phyloP scores from a whole-genome alignment of 2,113 vertebrate genomes.

The Callospermophilus lateralis region DNA sequence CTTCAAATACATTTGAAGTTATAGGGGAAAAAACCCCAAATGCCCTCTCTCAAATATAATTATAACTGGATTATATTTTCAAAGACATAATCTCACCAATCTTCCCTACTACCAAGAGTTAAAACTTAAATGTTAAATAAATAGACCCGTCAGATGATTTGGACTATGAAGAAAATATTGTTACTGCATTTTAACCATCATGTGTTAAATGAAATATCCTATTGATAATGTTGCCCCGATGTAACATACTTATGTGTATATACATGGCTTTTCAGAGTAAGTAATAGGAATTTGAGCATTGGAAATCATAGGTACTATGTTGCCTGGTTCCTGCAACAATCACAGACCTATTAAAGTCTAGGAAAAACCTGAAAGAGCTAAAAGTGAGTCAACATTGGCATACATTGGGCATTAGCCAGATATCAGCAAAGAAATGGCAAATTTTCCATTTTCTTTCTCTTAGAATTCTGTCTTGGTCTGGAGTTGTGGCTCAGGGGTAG shows the following conservation, averaged over 20 bases:
- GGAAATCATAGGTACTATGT: background rate
- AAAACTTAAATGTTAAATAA: background rate
- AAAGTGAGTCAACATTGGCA: conserved; percentile 3
- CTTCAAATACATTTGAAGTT: conserved; percentile 72
- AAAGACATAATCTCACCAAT: background rate
- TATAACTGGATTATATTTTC: conserved; percentile 55
- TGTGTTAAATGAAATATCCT: conserved; percentile 40
- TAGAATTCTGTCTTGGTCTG: background rate
- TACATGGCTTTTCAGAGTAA: conserved; percentile 35
- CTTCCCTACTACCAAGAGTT: background rate
- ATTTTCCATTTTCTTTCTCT: conserved; percentile 33
- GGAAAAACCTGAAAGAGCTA: conserved; percentile 35
- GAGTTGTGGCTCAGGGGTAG: no score
- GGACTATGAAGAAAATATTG: conserved; percentile 25
- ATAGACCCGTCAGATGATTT: conserved; percentile 28
- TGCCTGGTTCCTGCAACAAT: conserved; percentile 45
- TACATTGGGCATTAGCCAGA: conserved; percentile 7
- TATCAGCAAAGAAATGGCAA: background rate
- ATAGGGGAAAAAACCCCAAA: background rate
- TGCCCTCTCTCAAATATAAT: conserved; percentile 36
- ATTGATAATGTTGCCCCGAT: background rate
- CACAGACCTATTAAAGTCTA: conserved; percentile 40
- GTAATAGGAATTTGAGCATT: conserved; percentile 42
- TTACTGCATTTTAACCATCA: conserved; percentile 28
- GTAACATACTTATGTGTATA: conserved; percentile 30